A percentile compares a stretch with the other conserved stretches of the same genome.
Conservation (phyloP, 2,888 invertebrate genomes). For the Pammene fasciana region DNA sequence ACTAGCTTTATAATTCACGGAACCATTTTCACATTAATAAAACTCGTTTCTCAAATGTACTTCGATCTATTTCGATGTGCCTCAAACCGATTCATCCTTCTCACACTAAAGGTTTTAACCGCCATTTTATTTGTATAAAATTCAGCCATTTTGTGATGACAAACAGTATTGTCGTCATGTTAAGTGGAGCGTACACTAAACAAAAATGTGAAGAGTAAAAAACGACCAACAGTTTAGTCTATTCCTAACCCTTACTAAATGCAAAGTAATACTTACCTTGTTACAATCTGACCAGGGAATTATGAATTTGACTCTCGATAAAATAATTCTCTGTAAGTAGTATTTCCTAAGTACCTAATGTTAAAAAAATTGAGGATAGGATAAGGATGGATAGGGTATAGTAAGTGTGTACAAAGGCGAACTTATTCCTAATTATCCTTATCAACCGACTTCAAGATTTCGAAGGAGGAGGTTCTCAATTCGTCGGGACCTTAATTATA, state of each 20-base stretch:
- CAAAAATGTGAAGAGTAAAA: conserved; percentile 38
- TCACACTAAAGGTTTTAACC: conserved; percentile 1
- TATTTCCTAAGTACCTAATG: too few species aligned
- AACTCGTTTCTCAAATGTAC: conserved; percentile 20
- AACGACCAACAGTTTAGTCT: conserved; percentile 9
- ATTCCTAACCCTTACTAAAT: not conserved
- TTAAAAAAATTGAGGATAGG: too few species aligned
- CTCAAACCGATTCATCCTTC: conserved; percentile 7
- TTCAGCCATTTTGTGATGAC: not conserved
- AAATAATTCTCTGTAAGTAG: too few species aligned
- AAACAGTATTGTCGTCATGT: conserved; percentile 37
- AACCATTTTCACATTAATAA: conserved; percentile 11
- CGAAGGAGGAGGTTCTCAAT: too few species aligned
- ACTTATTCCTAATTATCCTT: too few species aligned
- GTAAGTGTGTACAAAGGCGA: too few species aligned
- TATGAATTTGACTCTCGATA: too few species aligned
- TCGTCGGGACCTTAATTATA: too few species aligned
- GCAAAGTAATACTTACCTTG: too few species aligned
- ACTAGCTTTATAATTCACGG: not conserved
- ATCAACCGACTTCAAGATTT: too few species aligned
- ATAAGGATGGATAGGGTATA: too few species aligned
- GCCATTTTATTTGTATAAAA: conserved; percentile 9
- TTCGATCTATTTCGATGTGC: conserved; percentile 15
- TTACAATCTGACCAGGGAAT: too few species aligned
- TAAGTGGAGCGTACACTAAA: conserved; percentile 41